Evolutionary conservation across 2,797 vertebrate genomes (phyloP).

Genomic region (Semaprochilodus insignis): DNA sequence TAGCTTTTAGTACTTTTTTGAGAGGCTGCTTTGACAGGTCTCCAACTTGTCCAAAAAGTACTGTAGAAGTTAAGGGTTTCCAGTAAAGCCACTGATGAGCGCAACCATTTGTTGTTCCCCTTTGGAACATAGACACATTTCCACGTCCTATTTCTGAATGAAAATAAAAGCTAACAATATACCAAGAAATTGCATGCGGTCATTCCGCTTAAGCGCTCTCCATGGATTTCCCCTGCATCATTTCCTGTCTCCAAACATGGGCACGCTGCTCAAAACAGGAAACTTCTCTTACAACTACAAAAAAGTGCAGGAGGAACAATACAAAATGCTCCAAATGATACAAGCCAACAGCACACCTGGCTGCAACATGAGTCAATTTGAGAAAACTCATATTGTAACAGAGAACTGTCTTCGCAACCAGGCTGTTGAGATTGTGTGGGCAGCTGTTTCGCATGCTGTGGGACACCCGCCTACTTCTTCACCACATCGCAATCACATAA

Average conservation of each 20-base stretch:
- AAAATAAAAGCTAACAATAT: neutral
- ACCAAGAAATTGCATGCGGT: neutral
- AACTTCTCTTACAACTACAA: conserved; percentile 14
- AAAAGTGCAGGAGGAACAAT: neutral
- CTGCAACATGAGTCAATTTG: neutral
- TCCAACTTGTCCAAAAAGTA: neutral
- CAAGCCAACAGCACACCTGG: neutral
- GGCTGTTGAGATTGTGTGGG: neutral
- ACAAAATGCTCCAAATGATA: neutral
- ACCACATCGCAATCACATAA: neutral
- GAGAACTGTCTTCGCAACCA: conserved; percentile 2
- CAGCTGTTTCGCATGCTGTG: conserved; percentile 1
- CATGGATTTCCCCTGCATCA: conserved; percentile 36
- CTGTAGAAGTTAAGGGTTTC: neutral
- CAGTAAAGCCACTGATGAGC: neutral
- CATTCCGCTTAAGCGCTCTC: conserved; percentile 24
- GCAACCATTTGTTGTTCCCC: neutral
- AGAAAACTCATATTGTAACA: neutral
- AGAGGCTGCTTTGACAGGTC: too few species aligned
- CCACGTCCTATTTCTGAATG: neutral
- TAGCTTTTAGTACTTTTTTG: too few species aligned
- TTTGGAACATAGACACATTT: conserved; percentile 1
- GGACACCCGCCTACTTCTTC: neutral
- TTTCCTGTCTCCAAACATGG: conserved; percentile 56
- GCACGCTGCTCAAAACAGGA: conserved; percentile 4